Conservation (phyloP, 1,140 invertebrate species). For the Drosophila persimilis region DNA sequence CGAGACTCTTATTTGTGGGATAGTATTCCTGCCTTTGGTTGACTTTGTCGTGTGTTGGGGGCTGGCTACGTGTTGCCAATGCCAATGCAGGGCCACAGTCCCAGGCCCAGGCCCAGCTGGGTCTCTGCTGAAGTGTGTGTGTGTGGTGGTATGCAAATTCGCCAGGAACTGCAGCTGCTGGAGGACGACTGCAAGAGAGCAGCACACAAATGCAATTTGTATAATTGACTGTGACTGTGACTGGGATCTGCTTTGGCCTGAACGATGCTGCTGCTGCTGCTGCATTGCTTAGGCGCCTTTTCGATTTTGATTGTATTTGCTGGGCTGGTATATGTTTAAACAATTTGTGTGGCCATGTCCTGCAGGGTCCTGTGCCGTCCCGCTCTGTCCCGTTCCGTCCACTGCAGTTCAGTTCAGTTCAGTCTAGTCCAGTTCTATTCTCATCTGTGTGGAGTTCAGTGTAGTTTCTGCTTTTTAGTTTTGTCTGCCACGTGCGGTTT, state of each 20-base stretch:
- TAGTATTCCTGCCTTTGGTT: constrained; percentile 16
- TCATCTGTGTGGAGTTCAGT: constrained; percentile 9
- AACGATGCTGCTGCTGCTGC: background rate
- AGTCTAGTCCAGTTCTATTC: background rate
- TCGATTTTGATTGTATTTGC: constrained; percentile 56
- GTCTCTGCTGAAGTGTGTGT: background rate
- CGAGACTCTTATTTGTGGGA: too few species aligned
- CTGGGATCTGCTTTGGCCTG: constrained; percentile 10
- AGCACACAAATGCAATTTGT: constrained; percentile 76
- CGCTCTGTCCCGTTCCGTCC: background rate
- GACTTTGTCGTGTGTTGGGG: constrained; percentile 23
- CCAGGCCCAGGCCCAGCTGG: background rate
- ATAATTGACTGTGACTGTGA: constrained; percentile 72
- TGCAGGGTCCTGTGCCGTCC: background rate
- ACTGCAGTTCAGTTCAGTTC: background rate
- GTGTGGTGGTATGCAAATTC: constrained; percentile 47
- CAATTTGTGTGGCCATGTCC: constrained; percentile 59
- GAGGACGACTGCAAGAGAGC: constrained; percentile 5
- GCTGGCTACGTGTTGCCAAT: constrained; percentile 23
- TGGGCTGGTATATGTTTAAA: constrained; percentile 68
- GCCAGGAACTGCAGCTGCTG: constrained; percentile 16
- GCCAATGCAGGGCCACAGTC: constrained; percentile 10
- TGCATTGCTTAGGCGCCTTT: constrained; percentile 39
- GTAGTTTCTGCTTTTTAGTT: constrained; percentile 59
- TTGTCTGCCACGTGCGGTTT: constrained; percentile 60